A percentile compares a stretch with the other conserved stretches of the same genome.
Conservation (phyloP, 2,797 vertebrate genomes). For the Petrocephalus schoutedeni region DNA sequence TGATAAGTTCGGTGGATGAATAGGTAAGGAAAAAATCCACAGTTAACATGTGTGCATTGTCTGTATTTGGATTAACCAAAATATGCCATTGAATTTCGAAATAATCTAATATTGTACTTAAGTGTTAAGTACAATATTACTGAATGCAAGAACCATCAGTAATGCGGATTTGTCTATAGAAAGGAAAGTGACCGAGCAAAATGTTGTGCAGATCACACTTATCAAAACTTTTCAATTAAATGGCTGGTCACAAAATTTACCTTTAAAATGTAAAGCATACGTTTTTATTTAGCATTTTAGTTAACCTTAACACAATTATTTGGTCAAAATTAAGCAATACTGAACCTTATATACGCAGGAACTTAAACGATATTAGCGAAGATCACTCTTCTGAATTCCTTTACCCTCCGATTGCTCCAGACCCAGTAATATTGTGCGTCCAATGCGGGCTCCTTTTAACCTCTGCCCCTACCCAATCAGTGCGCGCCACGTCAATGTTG, state of each 20-base stretch:
- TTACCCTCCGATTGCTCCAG: background rate
- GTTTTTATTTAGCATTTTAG: background rate
- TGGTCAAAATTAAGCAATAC: background rate
- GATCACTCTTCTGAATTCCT: background rate
- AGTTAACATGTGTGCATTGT: background rate
- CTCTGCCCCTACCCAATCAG: background rate
- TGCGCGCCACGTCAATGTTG: conserved; percentile 3
- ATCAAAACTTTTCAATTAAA: background rate
- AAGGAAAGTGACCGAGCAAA: background rate
- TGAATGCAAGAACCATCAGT: background rate
- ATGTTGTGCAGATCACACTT: background rate
- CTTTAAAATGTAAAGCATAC: background rate
- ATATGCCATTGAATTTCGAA: background rate
- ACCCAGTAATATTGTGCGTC: background rate
- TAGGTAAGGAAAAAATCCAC: background rate
- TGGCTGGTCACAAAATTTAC: background rate
- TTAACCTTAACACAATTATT: background rate
- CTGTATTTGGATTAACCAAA: background rate
- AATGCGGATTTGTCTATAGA: background rate
- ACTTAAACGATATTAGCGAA: background rate
- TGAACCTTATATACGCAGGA: background rate
- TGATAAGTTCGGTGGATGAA: background rate
- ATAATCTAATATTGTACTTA: background rate
- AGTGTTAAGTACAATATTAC: too few species aligned
- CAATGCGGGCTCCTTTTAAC: background rate